Conservation (phyloP, 2,113 vertebrate species). For the Neomonachus schauinslandi region DNA sequence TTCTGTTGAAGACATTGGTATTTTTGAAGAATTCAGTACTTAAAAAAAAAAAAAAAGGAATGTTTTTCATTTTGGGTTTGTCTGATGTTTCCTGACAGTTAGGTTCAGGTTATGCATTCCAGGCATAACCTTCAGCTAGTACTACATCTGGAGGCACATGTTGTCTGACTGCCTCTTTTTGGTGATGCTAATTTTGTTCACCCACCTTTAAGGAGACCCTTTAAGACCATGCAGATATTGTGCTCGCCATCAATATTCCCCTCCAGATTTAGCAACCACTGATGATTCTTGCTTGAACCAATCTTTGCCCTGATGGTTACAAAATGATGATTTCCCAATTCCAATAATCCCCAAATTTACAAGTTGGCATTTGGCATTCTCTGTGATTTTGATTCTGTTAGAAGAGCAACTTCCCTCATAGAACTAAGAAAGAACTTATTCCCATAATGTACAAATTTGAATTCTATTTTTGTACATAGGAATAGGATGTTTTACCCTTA, state of each 20-base stretch:
- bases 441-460: conserved; percentile 34
- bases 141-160: not conserved
- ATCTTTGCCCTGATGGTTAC: not conserved
- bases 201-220: not conserved
- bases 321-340: conserved; percentile 5
- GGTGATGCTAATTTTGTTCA: not conserved
- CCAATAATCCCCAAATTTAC: not conserved
- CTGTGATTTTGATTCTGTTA: conserved; percentile 47
- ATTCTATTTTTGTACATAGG: conserved; percentile 22
- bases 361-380: conserved; percentile 18
- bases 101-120: not conserved
- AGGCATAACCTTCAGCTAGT: not conserved
- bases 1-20: conserved; percentile 14
- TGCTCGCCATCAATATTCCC: conserved; percentile 12
- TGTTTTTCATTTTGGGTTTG: conserved; percentile 19
- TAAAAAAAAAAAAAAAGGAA: not conserved
- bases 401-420: conserved; percentile 25
- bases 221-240: not conserved
- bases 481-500: conserved; percentile 38
- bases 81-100: conserved; percentile 10
- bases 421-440: conserved; percentile 35
- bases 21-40: conserved; percentile 29
- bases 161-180: not conserved
- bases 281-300: not conserved
- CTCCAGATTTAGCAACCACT: not conserved